Conservation (phyloP, 2,113 vertebrate species). For the Urocitellus parryii region DNA sequence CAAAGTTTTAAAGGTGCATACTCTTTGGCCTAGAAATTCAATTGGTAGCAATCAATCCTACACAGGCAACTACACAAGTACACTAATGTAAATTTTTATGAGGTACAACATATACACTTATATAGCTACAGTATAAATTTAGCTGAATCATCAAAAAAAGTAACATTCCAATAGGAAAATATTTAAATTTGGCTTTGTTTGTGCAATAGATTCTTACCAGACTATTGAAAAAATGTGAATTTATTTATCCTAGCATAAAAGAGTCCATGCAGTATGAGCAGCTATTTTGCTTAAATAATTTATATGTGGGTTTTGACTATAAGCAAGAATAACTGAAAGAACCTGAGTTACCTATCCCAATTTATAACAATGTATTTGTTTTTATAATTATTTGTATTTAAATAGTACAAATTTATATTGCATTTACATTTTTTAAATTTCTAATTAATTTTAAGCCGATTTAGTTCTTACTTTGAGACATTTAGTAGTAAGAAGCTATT, state of each 20-base stretch:
- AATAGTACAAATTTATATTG: background rate
- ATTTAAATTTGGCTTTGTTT: conserved; percentile 33
- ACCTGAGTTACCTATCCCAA: background rate
- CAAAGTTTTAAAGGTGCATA: background rate
- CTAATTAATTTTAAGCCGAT: background rate
- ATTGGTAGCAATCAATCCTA: background rate
- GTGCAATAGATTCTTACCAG: background rate
- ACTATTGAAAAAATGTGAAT: background rate
- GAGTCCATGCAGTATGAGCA: background rate
- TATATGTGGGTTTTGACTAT: background rate
- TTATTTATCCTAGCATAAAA: background rate
- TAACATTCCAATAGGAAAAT: background rate
- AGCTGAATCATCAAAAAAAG: background rate
- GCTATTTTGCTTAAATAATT: conserved; percentile 35
- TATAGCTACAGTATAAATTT: background rate
- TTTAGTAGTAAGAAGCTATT: conserved; percentile 23
- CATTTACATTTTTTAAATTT: background rate
- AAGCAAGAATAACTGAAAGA: background rate
- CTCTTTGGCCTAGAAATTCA: conserved; percentile 11
- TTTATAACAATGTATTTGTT: background rate
- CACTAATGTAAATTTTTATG: background rate
- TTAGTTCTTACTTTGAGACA: conserved; percentile 35
- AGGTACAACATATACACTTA: background rate
- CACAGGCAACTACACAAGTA: background rate
- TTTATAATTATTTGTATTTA: background rate